Conservation (phyloP, 2,113 vertebrate species). For the Notothenia coriiceps region DNA sequence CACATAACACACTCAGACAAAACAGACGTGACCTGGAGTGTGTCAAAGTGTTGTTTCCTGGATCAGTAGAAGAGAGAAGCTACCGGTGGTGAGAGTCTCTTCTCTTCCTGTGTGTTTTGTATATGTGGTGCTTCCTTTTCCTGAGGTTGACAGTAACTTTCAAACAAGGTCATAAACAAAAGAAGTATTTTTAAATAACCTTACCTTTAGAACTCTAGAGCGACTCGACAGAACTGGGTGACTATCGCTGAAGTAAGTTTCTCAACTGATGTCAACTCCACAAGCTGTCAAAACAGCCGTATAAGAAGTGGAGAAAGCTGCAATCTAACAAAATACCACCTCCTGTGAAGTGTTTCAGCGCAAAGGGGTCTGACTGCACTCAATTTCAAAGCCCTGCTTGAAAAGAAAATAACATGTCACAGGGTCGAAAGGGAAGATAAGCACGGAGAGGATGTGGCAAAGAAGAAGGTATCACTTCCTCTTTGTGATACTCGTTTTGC, state of each 20-base stretch:
- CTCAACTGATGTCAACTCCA: conserved; percentile 42
- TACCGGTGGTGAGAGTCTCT: conserved; percentile 25
- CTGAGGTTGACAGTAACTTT: conserved; percentile 69
- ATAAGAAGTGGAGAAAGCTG: conserved; percentile 21
- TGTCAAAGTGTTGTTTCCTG: conserved; percentile 61
- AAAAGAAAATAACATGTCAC: conserved; percentile 51
- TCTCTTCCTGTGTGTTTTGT: conserved; percentile 40
- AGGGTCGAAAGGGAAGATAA: conserved; percentile 43
- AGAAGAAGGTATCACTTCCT: conserved; percentile 68
- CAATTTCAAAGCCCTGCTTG: conserved; percentile 32
- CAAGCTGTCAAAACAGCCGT: conserved; percentile 44
- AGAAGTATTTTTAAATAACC: conserved; percentile 53
- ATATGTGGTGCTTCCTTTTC: conserved; percentile 55
- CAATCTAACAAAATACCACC: conserved; percentile 26
- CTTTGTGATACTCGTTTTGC: conserved; percentile 42
- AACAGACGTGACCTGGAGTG: conserved; percentile 44
- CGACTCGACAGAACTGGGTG: conserved; percentile 23
- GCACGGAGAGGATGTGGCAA: conserved; percentile 63
- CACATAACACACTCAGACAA: conserved; percentile 38
- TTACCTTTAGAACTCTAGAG: conserved; percentile 73
- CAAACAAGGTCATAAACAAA: conserved; percentile 64
- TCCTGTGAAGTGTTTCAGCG: conserved; percentile 25
- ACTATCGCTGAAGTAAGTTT: conserved; percentile 50
- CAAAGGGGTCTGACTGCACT: conserved; percentile 34
- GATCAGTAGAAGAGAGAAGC: conserved; percentile 33